Evolutionary conservation across 2,888 invertebrate species (phyloP).

Genomic region (Dryadula phaetusa): DNA sequence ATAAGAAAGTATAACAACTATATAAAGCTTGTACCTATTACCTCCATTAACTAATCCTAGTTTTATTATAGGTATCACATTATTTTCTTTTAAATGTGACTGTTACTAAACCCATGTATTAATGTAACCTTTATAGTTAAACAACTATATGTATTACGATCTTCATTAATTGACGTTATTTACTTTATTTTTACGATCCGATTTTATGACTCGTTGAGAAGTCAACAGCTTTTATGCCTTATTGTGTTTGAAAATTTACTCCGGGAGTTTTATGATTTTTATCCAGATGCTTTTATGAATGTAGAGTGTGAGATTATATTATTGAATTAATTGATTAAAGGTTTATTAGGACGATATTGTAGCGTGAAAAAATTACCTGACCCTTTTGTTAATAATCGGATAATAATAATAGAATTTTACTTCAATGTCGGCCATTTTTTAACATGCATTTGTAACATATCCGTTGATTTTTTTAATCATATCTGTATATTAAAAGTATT

Average conservation of each 20-base stretch:
- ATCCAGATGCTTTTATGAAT: background rate
- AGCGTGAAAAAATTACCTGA: too few relatives aligned
- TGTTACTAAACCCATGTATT: background rate
- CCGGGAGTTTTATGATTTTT: slow-evolving; percentile 22
- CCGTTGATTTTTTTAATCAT: too few relatives aligned
- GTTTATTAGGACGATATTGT: background rate
- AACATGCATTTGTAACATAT: too few relatives aligned
- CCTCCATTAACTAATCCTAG: too few relatives aligned
- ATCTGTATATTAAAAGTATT: too few relatives aligned
- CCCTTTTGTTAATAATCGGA: too few relatives aligned
- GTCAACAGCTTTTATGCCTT: slow-evolving; percentile 35
- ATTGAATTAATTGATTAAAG: background rate
- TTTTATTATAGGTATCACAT: too few relatives aligned
- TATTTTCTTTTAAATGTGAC: background rate
- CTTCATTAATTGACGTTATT: slow-evolving; percentile 33
- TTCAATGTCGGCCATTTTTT: too few relatives aligned
- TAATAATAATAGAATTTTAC: too few relatives aligned
- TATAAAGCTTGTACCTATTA: too few relatives aligned
- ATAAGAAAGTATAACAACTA: too few relatives aligned
- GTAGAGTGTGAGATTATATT: slow-evolving; percentile 3
- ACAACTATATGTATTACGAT: slow-evolving; percentile 10
- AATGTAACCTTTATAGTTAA: slow-evolving; percentile 1
- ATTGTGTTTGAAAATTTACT: slow-evolving; percentile 27
- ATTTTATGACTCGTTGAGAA: slow-evolving; percentile 36
- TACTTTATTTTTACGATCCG: slow-evolving; percentile 29